These are phyloP conservation scores for Hemichromis elongatus DNA, from an alignment of 2,113 vertebrate genomes.

Conservation along the genomic window DNA sequence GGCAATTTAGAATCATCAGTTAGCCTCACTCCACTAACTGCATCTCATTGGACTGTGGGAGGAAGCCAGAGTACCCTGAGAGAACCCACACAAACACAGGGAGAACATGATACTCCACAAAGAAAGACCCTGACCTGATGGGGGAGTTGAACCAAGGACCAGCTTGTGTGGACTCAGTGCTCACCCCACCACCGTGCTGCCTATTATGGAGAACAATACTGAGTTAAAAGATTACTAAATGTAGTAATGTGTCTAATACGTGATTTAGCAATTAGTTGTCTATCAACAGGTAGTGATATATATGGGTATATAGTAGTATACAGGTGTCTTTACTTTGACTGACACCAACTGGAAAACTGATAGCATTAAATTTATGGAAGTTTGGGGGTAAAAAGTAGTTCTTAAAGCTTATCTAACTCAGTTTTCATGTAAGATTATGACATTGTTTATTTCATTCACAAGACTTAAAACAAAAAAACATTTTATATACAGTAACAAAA, in stretches of 20 bases:
- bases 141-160: neutral
- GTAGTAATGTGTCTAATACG: neutral
- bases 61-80: neutral
- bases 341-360: rapidly evolving
- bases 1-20: neutral
- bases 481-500: rapidly evolving
- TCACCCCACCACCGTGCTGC: rapidly evolving
- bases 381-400: neutral
- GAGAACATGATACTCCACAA: neutral
- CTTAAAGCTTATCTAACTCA: rapidly evolving
- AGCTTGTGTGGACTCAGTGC: neutral
- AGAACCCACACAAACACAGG: rapidly evolving
- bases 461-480: neutral
- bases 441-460: neutral
- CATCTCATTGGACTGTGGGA: neutral
- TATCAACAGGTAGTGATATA: neutral
- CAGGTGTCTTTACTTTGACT: neutral
- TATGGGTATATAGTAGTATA: too few relatives aligned
- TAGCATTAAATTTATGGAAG: neutral
- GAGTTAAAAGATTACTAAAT: neutral
- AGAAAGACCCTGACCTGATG: neutral
- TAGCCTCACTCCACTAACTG: neutral
- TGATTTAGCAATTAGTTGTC: neutral
- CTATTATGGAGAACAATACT: rapidly evolving
- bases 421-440: neutral